Percentiles rank a stretch among this genome's conserved stretches.
Evolutionary conservation across 1,140 invertebrate species (phyloP).

Genomic region (Pseudachorutes palmiensis): DNA sequence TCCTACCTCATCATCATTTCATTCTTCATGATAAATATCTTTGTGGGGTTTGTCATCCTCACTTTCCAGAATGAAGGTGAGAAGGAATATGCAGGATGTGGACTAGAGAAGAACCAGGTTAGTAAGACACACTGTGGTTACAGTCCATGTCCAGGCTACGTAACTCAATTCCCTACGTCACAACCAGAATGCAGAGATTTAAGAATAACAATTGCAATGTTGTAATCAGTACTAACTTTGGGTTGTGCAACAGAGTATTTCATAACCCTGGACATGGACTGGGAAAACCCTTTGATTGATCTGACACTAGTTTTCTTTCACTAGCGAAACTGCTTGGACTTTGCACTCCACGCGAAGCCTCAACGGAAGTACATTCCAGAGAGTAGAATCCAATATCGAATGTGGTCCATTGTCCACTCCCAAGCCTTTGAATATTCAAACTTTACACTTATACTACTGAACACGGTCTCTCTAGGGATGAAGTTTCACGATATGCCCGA

Average conservation of each 20-base stretch:
- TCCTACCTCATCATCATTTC: conserved; percentile 99
- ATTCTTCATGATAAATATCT: conserved; percentile 99
- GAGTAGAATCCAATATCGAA: conserved; percentile 94
- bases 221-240: too few species aligned
- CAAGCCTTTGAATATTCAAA: conserved; percentile 98
- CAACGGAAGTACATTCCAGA: conserved; percentile 95
- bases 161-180: too few species aligned
- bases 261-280: too few species aligned
- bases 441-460: conserved; percentile 94
- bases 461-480: conserved; percentile 96
- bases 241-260: too few species aligned
- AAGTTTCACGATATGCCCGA: conserved; percentile 86
- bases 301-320: too few species aligned
- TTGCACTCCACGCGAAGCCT: conserved; percentile 96
- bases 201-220: too few species aligned
- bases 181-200: too few species aligned
- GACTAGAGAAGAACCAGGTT: conserved; percentile 96
- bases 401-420: conserved; percentile 99
- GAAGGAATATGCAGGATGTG: conserved; percentile 99
- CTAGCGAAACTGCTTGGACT: conserved; percentile 97
- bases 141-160: too few species aligned
- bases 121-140: too few species aligned
- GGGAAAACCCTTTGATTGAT: too few species aligned
- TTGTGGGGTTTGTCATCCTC: conserved; percentile 99
- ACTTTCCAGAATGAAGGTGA: conserved; percentile 99